A percentile compares a stretch with the other conserved stretches of the same genome.
Evolutionary conservation across 1,140 invertebrate species (phyloP).

Genomic region (Panagrolaimus sp.): DNA sequence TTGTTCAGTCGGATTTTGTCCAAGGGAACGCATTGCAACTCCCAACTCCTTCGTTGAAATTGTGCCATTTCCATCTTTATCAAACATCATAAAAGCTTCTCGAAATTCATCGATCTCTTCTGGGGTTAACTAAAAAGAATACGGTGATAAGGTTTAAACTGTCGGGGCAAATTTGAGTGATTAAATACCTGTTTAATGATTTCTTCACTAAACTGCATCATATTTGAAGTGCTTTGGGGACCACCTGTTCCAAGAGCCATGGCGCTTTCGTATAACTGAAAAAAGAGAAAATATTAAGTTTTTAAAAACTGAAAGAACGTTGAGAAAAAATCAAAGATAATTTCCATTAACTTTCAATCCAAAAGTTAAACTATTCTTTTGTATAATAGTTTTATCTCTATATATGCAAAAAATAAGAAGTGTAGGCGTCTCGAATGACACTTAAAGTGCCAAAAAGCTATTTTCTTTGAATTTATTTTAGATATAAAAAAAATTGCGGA

Average conservation of each 20-base stretch:
- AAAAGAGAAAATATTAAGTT: too few species aligned
- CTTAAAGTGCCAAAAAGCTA: too few species aligned
- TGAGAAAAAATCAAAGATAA: too few species aligned
- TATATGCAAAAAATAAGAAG: neutral
- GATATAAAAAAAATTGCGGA: too few species aligned
- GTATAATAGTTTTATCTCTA: too few species aligned
- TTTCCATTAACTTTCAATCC: too few species aligned
- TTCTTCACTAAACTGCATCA: conserved; percentile 45
- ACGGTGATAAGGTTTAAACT: neutral
- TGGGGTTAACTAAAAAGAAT: conserved; percentile 32
- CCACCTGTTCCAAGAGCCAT: conserved; percentile 36
- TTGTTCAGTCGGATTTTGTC: conserved; percentile 98
- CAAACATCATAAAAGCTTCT: conserved; percentile 97
- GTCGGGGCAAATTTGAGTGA: too few species aligned
- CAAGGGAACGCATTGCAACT: conserved; percentile 94
- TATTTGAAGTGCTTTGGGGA: conserved; percentile 27
- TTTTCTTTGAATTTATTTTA: too few species aligned
- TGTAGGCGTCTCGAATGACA: too few species aligned
- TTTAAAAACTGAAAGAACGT: too few species aligned
- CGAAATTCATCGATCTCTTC: conserved; percentile 74
- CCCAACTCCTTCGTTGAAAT: conserved; percentile 98
- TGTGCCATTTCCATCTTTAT: conserved; percentile 97
- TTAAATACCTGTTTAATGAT: conserved; percentile 42
- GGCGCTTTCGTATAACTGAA: conserved; percentile 33
- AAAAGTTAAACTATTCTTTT: too few species aligned